phyloP scores from a whole-genome alignment of 1,140 invertebrate species.

The Euborellia annulipes region DNA sequence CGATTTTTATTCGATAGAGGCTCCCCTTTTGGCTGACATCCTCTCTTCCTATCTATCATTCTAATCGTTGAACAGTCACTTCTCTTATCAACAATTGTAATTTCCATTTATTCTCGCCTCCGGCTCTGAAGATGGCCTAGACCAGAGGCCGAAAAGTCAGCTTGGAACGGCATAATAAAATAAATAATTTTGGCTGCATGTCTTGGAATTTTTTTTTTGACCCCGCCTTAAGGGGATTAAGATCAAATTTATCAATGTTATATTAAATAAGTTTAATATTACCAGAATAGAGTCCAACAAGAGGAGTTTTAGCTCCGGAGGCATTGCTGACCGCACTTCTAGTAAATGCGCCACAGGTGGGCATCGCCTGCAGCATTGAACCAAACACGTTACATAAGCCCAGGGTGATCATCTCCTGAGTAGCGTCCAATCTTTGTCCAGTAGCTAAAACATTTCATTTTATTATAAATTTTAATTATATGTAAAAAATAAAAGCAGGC shows the following conservation, averaged over 20 bases:
- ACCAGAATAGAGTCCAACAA: constrained; percentile 50
- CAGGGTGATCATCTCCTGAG: constrained; percentile 50
- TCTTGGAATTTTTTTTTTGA: no score
- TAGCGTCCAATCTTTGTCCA: constrained; percentile 36
- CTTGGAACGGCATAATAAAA: no score
- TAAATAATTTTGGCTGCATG: no score
- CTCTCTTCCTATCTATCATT: no score
- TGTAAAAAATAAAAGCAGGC: not conserved
- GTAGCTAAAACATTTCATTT: constrained; percentile 22
- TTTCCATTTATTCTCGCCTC: no score
- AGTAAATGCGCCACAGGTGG: constrained; percentile 53
- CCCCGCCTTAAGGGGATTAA: not conserved
- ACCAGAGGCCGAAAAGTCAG: no score
- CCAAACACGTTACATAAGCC: constrained; percentile 53
- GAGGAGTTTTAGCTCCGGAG: constrained; percentile 55
- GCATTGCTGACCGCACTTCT: constrained; percentile 58
- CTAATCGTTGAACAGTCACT: no score
- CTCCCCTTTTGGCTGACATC: no score
- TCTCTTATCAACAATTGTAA: no score
- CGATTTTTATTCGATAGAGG: no score
- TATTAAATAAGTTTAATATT: constrained; percentile 11
- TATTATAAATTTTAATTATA: constrained; percentile 6
- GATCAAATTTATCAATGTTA: no score
- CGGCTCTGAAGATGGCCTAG: no score
- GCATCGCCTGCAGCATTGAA: constrained; percentile 54